A percentile compares a stretch with the other conserved stretches of the same genome.
Conservation (phyloP, 2,113 vertebrate genomes). For the Ochotona curzoniae region DNA sequence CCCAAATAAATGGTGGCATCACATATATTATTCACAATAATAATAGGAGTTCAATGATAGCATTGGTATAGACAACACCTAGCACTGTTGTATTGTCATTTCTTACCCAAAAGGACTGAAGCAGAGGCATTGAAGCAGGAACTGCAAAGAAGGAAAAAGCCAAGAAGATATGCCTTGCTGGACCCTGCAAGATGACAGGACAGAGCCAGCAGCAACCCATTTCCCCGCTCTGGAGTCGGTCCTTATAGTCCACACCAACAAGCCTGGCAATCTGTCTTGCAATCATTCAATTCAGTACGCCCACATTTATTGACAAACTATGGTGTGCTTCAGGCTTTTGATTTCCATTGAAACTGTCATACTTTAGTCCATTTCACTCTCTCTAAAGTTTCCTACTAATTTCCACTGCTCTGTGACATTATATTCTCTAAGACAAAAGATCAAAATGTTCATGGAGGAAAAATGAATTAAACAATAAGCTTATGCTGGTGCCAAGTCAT, state of each 20-base stretch:
- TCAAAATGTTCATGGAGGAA: too few relatives aligned
- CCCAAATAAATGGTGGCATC: background rate
- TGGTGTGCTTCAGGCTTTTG: background rate
- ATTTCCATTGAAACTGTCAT: background rate
- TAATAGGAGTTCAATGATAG: background rate
- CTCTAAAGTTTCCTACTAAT: background rate
- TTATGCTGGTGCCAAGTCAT: too few relatives aligned
- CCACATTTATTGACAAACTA: background rate
- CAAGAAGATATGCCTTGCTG: background rate
- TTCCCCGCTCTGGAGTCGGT: background rate
- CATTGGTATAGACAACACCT: background rate
- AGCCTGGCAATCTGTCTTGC: background rate
- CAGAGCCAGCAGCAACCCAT: background rate
- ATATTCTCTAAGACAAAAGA: background rate
- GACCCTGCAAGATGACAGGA: background rate
- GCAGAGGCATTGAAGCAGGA: background rate
- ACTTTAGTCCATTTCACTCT: background rate
- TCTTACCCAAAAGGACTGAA: background rate
- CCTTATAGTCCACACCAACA: background rate
- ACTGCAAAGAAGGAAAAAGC: background rate
- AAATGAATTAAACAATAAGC: too few relatives aligned
- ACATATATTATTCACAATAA: background rate
- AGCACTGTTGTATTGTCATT: background rate
- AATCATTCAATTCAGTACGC: background rate
- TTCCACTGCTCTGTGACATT: background rate